Percentiles rank a stretch among this genome's conserved stretches.
These are phyloP conservation scores for Pteronotus mesoamericanus DNA, from an alignment of 2,797 vertebrate species.

Conservation along the genomic window DNA sequence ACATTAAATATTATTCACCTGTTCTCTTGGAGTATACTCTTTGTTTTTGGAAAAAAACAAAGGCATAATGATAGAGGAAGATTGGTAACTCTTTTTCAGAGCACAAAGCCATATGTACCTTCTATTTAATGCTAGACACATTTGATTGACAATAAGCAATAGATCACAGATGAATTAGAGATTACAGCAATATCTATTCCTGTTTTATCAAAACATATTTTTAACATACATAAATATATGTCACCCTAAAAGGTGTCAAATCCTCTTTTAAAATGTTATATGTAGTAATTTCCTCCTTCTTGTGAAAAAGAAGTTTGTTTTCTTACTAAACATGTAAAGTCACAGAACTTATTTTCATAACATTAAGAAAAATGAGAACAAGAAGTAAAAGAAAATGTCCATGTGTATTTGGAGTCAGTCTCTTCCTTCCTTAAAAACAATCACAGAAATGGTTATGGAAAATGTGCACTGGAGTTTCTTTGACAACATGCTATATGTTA, in stretches of 20 bases:
- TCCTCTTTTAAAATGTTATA: background rate
- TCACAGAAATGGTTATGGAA: background rate
- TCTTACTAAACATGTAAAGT: background rate
- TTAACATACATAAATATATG: background rate
- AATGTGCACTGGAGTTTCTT: background rate
- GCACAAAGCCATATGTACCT: background rate
- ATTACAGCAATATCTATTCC: background rate
- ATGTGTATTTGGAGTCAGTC: background rate
- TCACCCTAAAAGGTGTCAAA: background rate
- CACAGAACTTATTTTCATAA: background rate
- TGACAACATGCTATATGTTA: background rate
- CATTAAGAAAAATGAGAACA: background rate
- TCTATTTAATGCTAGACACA: background rate
- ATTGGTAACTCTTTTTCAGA: background rate
- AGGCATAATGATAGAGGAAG: background rate
- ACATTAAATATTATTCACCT: background rate
- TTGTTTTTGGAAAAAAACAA: background rate
- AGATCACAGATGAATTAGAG: background rate
- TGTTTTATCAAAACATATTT: background rate
- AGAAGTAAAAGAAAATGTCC: background rate
- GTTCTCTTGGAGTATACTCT: background rate
- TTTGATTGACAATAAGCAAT: background rate
- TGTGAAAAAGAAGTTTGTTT: background rate
- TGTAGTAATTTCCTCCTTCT: background rate
- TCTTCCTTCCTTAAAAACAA: background rate